Evolutionary conservation across 2,113 vertebrate genomes (phyloP), one percentile per base, ranked within the genome.

Genomic region (Nerophis lumbriciformis): DNA sequence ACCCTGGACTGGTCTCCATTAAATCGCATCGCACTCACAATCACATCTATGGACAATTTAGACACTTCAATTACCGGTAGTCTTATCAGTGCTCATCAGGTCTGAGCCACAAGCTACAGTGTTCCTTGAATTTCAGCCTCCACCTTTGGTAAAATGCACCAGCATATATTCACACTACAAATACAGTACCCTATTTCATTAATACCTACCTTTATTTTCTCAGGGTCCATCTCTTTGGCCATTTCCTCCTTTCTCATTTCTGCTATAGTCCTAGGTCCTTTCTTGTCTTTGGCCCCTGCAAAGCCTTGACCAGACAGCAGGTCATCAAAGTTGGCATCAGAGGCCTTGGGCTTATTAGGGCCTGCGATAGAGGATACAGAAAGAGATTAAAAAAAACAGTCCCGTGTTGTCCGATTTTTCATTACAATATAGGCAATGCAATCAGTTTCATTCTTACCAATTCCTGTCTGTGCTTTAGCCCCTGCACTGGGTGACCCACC

Each of bases 221-320:
- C 97, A 1, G 97, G 97, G 75, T 99, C 97, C 95, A 99, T 98
- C 77, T 98, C 97, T 86, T 97, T 99, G 55, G 96, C 96, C 95
- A 99, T 94, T 83, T 99, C 97, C 78, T 99, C 97, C 83, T 98
- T 98, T 78, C 95, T 94, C 97, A 99, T 98, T 88, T 98, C 97
- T 50, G 95, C 96, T 87, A 99, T 99, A 65, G 97, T 99, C 85
- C 93, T 92, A 64, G 96, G 95, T 1, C 95, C 95, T 70, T 93
- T 97, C 85, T 92, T 97, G 58, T 99, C 95, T 82, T 94, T 98
- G 78, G 91, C 81, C 35, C 95, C 95, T 16, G 94, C 91, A 80
- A 99, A 99, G n/a, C 96, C 95, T 87, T 99, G 96, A 61, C 93
- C 92, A 35, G 94, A 98, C 53, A 99, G 89, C 3, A 99, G 83